Base-by-base conservation (phyloP, 2,888 invertebrate genomes). In the Xestia sexstrigata region DNA sequence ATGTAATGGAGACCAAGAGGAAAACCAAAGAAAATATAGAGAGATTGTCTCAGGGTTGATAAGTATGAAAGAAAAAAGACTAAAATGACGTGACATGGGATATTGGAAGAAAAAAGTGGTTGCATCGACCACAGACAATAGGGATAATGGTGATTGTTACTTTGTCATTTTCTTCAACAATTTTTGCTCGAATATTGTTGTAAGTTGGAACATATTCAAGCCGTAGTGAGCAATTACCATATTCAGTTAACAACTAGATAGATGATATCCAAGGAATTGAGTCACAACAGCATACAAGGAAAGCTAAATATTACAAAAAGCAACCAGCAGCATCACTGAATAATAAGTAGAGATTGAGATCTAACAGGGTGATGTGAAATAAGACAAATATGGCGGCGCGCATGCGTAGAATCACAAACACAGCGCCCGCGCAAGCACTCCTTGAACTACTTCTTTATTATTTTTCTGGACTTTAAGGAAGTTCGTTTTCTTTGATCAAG, bases 311-410 rank as follows among this genome's bases (percentile, higher is more conserved):
- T 91, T 90, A 91, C 91, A 92, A 92, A 93, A 93, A 92, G 90
- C 88, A 85, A 88, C 89, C 84, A 87, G 89, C 86, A 88, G 89
- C 92, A 92, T 92, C 92, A 92, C 92, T 93, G 94, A 95, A 95
- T 95, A 95, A 94, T 92, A 95, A 94, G 89, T 88, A 90, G 89
- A 94, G 95, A 96, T 96, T 93, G 93, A 95, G 93, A 96, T 96
- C 95, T 95, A 93, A 94, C 94, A 90, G 92, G 93, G 92, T 94
- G 94, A 95, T 95, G 93, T 93, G 93, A 94, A 95, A 95, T 95
- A 94, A 95, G 94, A 95, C 96, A 95, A 95, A 96, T 96, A 96
- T 95, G 95, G 95, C 88, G 77, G 84, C 87, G 91, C 88, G 90
- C 95, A 93, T 93, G 95, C 92, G 90, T 85, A 87, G 96, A 94